Evolutionary conservation across 2,888 invertebrate genomes (phyloP), one percentile per base, ranked within the genome.

Genomic region (Lepeophtheirus nordmannii): DNA sequence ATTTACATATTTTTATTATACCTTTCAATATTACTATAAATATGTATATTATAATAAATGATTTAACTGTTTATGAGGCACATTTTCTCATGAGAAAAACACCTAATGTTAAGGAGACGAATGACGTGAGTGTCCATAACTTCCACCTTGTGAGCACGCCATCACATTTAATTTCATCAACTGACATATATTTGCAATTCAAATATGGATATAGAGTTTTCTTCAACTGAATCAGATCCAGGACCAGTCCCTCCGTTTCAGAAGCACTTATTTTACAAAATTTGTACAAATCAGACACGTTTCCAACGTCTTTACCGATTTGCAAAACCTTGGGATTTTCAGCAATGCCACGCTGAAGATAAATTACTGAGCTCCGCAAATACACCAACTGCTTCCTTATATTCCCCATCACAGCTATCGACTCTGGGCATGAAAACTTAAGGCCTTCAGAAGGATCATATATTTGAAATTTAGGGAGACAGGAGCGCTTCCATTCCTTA

Each of bases 281-380:
- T 14, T 46, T 46, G 53, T 46, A 46, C 17, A 46, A 30, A 17
- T 46, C 53, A n/a, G n/a, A 14, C 14, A 46, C 53, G 8, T 46
- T 46, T 8, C 53, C 53, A 46, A 46, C 53, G 53, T 46, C 53
- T 46, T 46, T 46, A n/a, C 53, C 53, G 8, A 46, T 46, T n/a
- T 46, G 14, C 14, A 46, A 8, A 14, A 46, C 53, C 53, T 46
- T 17, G 14, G 53, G 53, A 46, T 46, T 46, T 8, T 46, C n/a
- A 5, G 5, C 53, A 46, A 46, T 46, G 14, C 53, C 53, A 14
- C 53, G 53, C 53, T 46, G 53, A 46, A 46, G 53, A 17, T 46
- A 46, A n/a, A 46, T 46, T n/a, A 46, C 17, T 5, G 53, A n/a
- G 8, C 53, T 46, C 8, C 53, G 53, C 14, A 46, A 17, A 17